These are phyloP conservation scores for Hoplostethus mediterraneus DNA, from an alignment of 2,797 vertebrate species.

Conservation along the genomic window DNA sequence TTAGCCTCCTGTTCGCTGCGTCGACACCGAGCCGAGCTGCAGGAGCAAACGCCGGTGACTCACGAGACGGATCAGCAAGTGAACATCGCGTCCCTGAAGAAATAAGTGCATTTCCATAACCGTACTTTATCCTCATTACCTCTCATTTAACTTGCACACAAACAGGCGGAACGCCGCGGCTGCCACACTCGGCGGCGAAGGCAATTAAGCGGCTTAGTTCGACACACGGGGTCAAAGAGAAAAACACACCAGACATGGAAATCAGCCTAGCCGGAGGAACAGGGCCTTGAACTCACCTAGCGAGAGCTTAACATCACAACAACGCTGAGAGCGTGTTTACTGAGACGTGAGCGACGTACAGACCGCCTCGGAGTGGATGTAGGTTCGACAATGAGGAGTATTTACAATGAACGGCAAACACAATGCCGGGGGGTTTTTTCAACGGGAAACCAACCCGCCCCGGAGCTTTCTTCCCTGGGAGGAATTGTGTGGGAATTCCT, in stretches of 20 bases:
- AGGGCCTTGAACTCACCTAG: neutral
- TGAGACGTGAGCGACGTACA: no score
- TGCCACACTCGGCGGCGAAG: neutral
- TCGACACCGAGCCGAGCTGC: slow-evolving; percentile 1
- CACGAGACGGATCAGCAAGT: slow-evolving; percentile 23
- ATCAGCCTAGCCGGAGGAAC: neutral
- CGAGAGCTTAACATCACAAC: no score
- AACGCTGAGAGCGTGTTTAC: no score
- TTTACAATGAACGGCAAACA: neutral
- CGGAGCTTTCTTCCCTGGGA: no score
- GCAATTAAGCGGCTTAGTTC: slow-evolving; percentile 29
- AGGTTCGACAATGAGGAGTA: neutral
- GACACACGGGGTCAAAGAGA: slow-evolving; percentile 17
- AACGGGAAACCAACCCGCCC: neutral
- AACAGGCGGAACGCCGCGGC: slow-evolving; percentile 1
- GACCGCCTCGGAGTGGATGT: neutral
- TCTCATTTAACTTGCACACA: slow-evolving; percentile 25
- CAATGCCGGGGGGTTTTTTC: slow-evolving; percentile 13
- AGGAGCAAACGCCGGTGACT: neutral
- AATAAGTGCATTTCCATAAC: slow-evolving; percentile 19
- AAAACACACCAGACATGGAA: slow-evolving; percentile 6
- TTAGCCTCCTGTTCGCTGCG: neutral
- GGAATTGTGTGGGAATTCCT: no score
- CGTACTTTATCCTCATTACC: slow-evolving; percentile 45
- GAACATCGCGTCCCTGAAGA: slow-evolving; percentile 34